Conservation (phyloP, 2,888 invertebrate species). For the Fragum whitleyi region DNA sequence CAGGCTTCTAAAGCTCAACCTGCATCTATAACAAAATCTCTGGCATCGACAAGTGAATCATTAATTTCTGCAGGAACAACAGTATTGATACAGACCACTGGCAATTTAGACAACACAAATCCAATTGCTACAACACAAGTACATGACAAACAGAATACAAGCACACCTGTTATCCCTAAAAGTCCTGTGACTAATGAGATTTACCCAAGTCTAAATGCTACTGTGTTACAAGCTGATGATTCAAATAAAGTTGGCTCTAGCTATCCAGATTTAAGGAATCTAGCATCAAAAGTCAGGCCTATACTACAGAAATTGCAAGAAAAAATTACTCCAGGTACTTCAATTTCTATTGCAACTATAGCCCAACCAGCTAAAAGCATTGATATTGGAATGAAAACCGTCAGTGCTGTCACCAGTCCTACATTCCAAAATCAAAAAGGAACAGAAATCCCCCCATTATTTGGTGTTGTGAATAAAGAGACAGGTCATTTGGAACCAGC, state of each 20-base stretch:
- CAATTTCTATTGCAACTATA: neutral
- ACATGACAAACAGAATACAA: neutral
- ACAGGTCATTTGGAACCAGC: conserved; percentile 14
- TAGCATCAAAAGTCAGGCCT: conserved; percentile 2
- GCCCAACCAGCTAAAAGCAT: neutral
- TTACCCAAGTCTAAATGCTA: neutral
- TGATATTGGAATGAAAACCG: neutral
- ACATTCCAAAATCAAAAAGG: neutral
- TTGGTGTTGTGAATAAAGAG: conserved; percentile 21
- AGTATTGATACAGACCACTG: neutral
- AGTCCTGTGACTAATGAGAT: neutral
- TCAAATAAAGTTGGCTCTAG: neutral
- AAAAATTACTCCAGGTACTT: neutral
- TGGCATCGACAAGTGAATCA: neutral
- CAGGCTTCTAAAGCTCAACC: neutral
- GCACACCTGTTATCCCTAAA: neutral
- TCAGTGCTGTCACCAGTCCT: neutral
- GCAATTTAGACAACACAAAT: neutral
- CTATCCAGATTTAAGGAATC: neutral
- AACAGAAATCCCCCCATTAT: neutral
- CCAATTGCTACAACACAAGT: neutral
- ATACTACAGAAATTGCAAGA: conserved; percentile 7
- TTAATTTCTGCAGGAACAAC: neutral
- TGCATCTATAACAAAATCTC: neutral
- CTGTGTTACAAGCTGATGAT: neutral